Conservation (phyloP, 2,113 vertebrate species). For the Aleadryas rufinucha region DNA sequence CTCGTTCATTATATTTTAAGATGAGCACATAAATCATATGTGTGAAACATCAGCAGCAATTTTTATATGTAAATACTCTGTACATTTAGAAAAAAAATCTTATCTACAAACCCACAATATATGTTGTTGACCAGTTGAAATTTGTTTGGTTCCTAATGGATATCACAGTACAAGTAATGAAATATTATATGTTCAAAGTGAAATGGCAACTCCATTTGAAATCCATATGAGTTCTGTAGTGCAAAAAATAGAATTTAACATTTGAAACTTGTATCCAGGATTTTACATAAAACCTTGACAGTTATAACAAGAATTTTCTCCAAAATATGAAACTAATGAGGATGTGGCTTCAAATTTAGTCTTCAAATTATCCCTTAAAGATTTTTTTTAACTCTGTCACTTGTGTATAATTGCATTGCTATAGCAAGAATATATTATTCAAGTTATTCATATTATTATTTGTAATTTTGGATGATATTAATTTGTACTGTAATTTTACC, state of each 20-base stretch:
- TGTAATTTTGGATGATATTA: fast-evolving
- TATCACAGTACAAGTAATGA: not conserved
- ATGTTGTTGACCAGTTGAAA: not conserved
- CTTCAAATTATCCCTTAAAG: not conserved
- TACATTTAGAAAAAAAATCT: not conserved
- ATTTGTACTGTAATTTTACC: not conserved
- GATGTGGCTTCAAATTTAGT: not conserved
- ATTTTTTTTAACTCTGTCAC: not conserved
- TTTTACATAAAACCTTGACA: not conserved
- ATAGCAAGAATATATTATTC: not conserved
- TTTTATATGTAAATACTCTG: not conserved
- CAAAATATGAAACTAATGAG: not conserved
- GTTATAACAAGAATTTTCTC: not conserved
- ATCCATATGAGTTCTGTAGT: not conserved
- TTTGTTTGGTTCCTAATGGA: not conserved
- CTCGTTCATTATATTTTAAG: not conserved
- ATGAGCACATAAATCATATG: not conserved
- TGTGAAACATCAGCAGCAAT: not conserved
- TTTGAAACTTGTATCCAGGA: not conserved
- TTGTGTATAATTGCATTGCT: not conserved
- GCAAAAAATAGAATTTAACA: not conserved
- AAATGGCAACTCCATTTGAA: not conserved
- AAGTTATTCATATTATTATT: not conserved
- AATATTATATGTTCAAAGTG: not conserved
- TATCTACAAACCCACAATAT: not conserved